Evolutionary conservation across 2,888 invertebrate species (phyloP), one percentile per base, ranked within the genome.

Genomic region (Silvanus unidentatus): DNA sequence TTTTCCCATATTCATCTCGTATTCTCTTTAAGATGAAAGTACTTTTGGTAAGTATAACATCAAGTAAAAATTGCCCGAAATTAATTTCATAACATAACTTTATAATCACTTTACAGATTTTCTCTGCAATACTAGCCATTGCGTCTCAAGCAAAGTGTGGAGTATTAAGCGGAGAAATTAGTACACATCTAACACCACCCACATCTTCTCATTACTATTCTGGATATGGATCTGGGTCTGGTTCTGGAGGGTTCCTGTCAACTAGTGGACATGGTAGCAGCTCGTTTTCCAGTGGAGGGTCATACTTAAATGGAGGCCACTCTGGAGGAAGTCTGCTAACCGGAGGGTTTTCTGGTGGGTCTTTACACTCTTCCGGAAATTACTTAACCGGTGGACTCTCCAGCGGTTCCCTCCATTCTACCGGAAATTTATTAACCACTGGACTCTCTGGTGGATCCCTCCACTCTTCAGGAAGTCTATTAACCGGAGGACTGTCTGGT

Each of bases 111-210:
- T 59, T 57, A 11, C 51, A 64, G 64, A 48, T 55, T 39, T 27
- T 59, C 36, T 45, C 54, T 35, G 46, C 48, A 12, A 22, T 62
- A 51, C 51, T 60, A 47, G 57, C 59, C 49, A 16, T 56, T 39
- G 51, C 55, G 43, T 44, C 53, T 13, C 29, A 59, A 39, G 58
- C 52, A 45, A 51, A 50, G 30, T 60, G 63, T 48, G 64, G 62
- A 48, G 47, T 56, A 37, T 51, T 60, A 36, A 46, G 50, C 42
- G 59, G 53, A 43, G 56, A 49, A 13, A 34, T 50, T 16, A 53
- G 51, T 41, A 48, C 54, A 11, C 53, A 55, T 37, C 52, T 63
- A 22, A 51, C 54, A 27, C 59, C 63, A 10, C 63, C 64, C 14
- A 32, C 51, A 2, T 55, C 54, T 12, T 42, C 55, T 8, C 32